Evolutionary conservation across 1,140 invertebrate species (phyloP).

Genomic region (Galleria mellonella): DNA sequence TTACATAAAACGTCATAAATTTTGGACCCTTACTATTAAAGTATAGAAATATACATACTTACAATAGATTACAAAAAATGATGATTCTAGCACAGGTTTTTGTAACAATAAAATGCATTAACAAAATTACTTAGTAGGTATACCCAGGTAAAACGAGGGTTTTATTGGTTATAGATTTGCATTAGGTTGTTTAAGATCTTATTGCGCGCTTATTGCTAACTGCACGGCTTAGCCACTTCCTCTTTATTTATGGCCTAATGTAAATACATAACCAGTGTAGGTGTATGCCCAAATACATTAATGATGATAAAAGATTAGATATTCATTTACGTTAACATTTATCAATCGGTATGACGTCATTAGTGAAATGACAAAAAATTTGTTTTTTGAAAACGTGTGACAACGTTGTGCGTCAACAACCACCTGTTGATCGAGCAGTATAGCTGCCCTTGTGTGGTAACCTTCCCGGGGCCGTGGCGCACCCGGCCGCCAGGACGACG

Average conservation of each 20-base stretch:
- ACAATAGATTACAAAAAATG: no score
- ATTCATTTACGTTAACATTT: slow-evolving; percentile 3
- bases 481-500: neutral
- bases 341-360: slow-evolving; percentile 46
- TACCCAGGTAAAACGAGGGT: no score
- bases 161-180: no score
- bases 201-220: no score
- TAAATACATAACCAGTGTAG: slow-evolving; percentile 6
- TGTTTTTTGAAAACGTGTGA: slow-evolving; percentile 29
- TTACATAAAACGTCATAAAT: no score
- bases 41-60: no score
- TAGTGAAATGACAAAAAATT: slow-evolving; percentile 39
- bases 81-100: no score
- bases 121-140: no score
- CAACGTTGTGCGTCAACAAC: slow-evolving; percentile 42
- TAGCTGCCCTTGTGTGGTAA: slow-evolving; percentile 54
- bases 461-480: slow-evolving; percentile 31
- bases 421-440: slow-evolving; percentile 42
- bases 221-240: neutral
- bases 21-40: no score
- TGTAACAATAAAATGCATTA: no score
- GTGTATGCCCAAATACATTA: slow-evolving; percentile 2
- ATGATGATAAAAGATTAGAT: neutral
- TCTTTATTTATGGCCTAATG: neutral
- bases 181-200: no score